Conservation (phyloP, 2,888 invertebrate genomes). For the Myopa testacea region DNA sequence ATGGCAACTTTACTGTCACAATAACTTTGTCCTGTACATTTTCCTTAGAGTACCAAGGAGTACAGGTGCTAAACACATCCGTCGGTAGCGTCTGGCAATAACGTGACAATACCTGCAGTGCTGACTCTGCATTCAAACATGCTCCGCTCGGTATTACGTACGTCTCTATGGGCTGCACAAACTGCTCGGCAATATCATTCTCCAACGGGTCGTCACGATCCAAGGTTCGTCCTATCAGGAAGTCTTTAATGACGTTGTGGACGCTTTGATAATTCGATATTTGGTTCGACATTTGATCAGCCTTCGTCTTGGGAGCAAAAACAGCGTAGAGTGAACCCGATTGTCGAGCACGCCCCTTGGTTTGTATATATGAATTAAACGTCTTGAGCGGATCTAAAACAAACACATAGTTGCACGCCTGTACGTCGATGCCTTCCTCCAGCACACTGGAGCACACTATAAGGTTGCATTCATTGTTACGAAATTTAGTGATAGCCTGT, state of each 20-base stretch:
- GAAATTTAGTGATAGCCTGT: constrained; percentile 71
- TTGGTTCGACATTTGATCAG: constrained; percentile 55
- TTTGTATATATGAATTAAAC: constrained; percentile 88
- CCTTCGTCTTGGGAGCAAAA: constrained; percentile 68
- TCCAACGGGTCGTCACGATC: constrained; percentile 71
- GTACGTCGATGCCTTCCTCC: constrained; percentile 92
- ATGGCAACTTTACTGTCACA: constrained; percentile 77
- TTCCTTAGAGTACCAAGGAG: constrained; percentile 67
- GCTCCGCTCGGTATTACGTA: constrained; percentile 57
- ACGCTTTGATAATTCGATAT: constrained; percentile 70
- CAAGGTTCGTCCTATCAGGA: constrained; percentile 72
- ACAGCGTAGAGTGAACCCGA: constrained; percentile 73
- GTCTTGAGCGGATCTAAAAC: constrained; percentile 79
- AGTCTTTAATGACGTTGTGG: constrained; percentile 72
- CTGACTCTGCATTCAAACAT: constrained; percentile 52
- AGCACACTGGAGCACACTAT: constrained; percentile 83
- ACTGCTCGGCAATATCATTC: constrained; percentile 72
- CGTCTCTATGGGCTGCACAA: constrained; percentile 66
- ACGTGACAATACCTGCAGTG: constrained; percentile 73
- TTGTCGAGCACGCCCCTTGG: constrained; percentile 87
- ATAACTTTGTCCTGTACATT: constrained; percentile 24
- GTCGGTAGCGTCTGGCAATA: constrained; percentile 85
- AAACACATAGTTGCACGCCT: constrained; percentile 83
- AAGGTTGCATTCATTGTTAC: constrained; percentile 73
- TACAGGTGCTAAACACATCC: constrained; percentile 79